These are phyloP conservation scores for Stictonetta naevosa DNA, from an alignment of 2,113 vertebrate genomes.

Conservation along the genomic window DNA sequence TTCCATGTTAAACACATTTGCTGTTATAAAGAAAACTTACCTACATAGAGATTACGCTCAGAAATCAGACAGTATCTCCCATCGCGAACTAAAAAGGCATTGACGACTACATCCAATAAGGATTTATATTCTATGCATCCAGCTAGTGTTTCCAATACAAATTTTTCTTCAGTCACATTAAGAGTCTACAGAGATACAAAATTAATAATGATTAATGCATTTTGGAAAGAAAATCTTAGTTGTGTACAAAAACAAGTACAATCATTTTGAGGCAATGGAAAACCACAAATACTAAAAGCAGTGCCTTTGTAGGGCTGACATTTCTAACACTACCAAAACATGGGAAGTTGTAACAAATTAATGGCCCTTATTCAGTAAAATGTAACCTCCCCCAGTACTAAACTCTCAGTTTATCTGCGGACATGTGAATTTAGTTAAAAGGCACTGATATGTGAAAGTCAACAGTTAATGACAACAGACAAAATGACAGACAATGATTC, in stretches of 20 bases:
- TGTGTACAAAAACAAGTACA: neutral
- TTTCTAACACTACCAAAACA: neutral
- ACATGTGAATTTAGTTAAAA: neutral
- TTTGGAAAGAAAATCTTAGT: neutral
- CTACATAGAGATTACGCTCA: constrained; percentile 81
- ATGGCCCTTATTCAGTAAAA: neutral
- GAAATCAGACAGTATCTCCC: constrained; percentile 71
- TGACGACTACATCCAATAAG: constrained; percentile 83
- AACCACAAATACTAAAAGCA: neutral
- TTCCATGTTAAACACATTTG: neutral
- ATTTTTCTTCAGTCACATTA: constrained; percentile 72
- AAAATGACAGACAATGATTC: neutral
- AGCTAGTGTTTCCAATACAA: constrained; percentile 82
- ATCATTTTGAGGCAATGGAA: neutral
- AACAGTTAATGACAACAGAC: neutral
- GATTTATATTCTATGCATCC: constrained; percentile 86
- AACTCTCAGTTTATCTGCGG: neutral
- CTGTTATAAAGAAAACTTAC: constrained; percentile 74
- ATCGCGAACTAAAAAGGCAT: constrained; percentile 82
- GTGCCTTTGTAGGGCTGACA: neutral
- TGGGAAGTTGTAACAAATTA: neutral
- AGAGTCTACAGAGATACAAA: constrained; percentile 41
- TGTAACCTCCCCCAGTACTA: neutral
- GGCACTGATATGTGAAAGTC: constrained; percentile 4
- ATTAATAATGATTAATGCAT: neutral